Conservation (phyloP, 2,797 vertebrate genomes). For the Champsocephalus esox region DNA sequence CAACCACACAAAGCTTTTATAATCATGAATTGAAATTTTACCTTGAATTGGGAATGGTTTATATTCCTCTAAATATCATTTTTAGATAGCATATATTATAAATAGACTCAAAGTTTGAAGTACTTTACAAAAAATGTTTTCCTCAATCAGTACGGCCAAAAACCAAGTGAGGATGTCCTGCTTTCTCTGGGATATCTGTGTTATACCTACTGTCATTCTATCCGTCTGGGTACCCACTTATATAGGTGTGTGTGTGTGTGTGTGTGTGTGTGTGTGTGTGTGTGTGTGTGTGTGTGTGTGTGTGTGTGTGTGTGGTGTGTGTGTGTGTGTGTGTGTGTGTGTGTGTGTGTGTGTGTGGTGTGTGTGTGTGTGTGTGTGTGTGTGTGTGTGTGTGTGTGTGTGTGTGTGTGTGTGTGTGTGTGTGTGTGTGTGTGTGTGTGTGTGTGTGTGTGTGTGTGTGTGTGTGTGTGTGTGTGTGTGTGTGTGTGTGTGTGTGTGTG, state of each 20-base stretch:
- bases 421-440: slow-evolving; percentile 8
- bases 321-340: background rate
- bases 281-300: slow-evolving; percentile 20
- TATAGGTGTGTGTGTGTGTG: slow-evolving; percentile 29
- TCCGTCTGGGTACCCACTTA: slow-evolving; percentile 47
- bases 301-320: slow-evolving; percentile 10
- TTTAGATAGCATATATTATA: slow-evolving; percentile 2
- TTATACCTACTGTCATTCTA: slow-evolving; percentile 28
- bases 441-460: background rate
- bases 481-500: slow-evolving; percentile 7
- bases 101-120: slow-evolving; percentile 9
- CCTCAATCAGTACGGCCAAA: slow-evolving; percentile 2
- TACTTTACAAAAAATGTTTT: too few relatives aligned
- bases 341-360: background rate
- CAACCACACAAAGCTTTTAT: slow-evolving; percentile 1
- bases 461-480: slow-evolving; percentile 19
- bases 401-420: slow-evolving; percentile 17
- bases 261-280: slow-evolving; percentile 18
- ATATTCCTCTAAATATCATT: background rate
- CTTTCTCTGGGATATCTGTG: slow-evolving; percentile 31
- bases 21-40: slow-evolving; percentile 11
- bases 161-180: slow-evolving; percentile 8
- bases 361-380: slow-evolving; percentile 5
- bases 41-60: background rate
- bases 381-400: background rate